A percentile compares a stretch with the other conserved stretches of the same genome.
phyloP scores from a whole-genome alignment of 2,797 vertebrate genomes.

The Myripristis murdjan region DNA sequence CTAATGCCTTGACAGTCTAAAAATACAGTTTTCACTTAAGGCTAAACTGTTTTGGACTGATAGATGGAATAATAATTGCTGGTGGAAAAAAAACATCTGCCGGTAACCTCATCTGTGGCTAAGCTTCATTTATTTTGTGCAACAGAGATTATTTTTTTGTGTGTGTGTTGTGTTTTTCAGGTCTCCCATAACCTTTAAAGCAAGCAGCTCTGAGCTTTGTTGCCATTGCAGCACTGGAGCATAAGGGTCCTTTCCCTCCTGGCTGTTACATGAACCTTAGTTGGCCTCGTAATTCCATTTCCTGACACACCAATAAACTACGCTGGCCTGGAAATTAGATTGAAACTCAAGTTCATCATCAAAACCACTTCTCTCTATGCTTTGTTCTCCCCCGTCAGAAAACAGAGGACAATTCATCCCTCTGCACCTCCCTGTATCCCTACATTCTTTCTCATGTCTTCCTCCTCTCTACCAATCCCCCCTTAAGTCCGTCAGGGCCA shows the following conservation, averaged over 20 bases:
- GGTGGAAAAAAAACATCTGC: no score
- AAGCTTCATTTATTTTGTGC: no score
- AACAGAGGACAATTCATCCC: constrained; percentile 14
- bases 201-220: background rate
- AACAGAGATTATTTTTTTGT: no score
- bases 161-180: no score
- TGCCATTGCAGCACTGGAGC: background rate
- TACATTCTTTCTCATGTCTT: constrained; percentile 6
- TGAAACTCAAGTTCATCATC: background rate
- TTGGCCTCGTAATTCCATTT: background rate
- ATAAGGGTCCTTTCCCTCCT: background rate
- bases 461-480: constrained; percentile 28
- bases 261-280: background rate
- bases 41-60: background rate
- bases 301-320: background rate
- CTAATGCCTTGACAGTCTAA: no score
- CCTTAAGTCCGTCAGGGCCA: constrained; percentile 1
- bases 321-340: background rate
- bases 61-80: no score
- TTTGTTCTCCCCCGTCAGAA: constrained; percentile 39
- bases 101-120: no score
- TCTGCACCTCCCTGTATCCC: background rate
- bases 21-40: no score
- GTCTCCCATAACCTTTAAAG: no score
- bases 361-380: constrained; percentile 12